Conservation (phyloP, 1,140 invertebrate genomes). For the Monomorium pharaonis region DNA sequence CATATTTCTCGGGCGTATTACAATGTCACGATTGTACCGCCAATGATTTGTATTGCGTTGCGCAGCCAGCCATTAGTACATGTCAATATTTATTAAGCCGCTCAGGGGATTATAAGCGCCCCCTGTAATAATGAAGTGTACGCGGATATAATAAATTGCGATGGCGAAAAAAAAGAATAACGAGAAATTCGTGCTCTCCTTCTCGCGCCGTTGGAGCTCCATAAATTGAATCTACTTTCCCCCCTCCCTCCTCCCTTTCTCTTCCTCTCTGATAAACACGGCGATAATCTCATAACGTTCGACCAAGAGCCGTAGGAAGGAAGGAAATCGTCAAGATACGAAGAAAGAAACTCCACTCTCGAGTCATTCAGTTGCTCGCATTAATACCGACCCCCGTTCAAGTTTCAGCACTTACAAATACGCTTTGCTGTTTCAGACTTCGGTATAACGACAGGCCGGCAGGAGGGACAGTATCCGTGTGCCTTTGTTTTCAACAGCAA, state of each 20-base stretch:
- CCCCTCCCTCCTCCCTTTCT: neutral
- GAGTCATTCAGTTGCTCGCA: neutral
- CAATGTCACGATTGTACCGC: slow-evolving; percentile 58
- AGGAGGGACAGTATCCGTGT: slow-evolving; percentile 91
- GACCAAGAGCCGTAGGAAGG: neutral
- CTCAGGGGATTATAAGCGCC: slow-evolving; percentile 50
- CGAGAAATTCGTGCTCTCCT: neutral
- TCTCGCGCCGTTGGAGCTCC: neutral
- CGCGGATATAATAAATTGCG: slow-evolving; percentile 28
- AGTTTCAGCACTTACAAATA: slow-evolving; percentile 14
- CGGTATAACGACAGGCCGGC: slow-evolving; percentile 91
- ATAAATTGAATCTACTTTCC: slow-evolving; percentile 13
- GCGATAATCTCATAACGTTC: slow-evolving; percentile 1
- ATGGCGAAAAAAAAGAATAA: neutral
- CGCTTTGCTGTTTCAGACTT: slow-evolving; percentile 87
- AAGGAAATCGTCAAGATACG: slow-evolving; percentile 15
- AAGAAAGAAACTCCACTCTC: neutral
- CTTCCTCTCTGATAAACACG: neutral
- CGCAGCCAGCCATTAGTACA: slow-evolving; percentile 60
- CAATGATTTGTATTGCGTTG: slow-evolving; percentile 62
- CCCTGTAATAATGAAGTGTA: slow-evolving; percentile 43
- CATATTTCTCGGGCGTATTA: slow-evolving; percentile 64
- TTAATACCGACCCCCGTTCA: neutral
- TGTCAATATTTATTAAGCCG: slow-evolving; percentile 72
- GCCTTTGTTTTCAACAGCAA: slow-evolving; percentile 94